Evolutionary conservation across 2,797 vertebrate genomes (phyloP).

Genomic region (Kryptopterus vitreolus): DNA sequence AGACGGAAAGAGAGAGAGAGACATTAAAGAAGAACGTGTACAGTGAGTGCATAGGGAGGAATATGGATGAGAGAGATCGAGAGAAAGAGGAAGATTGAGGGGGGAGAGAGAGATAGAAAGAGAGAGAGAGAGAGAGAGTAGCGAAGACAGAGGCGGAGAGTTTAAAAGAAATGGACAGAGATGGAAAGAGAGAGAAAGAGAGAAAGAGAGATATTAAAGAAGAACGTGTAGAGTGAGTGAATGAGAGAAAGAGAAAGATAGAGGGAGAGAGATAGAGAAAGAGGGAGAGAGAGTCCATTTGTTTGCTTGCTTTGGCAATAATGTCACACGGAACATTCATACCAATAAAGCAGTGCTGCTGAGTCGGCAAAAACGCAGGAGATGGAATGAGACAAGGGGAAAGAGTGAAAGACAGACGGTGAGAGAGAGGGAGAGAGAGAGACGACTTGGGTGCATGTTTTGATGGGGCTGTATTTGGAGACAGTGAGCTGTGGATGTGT

Average conservation of each 20-base stretch:
- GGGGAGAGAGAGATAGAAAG: too few species aligned
- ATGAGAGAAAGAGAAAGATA: not conserved
- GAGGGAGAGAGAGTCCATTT: not conserved
- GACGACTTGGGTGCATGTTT: not conserved
- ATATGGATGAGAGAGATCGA: not conserved
- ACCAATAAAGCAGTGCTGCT: conserved; percentile 21
- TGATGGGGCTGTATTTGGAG: conserved; percentile 15
- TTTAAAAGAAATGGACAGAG: not conserved
- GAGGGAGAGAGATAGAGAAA: not conserved
- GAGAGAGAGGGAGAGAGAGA: not conserved
- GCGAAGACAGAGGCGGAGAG: not conserved
- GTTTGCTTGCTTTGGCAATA: too few species aligned
- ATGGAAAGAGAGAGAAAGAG: not conserved
- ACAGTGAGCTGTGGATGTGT: conserved; percentile 11
- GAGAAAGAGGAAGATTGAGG: not conserved
- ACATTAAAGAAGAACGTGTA: not conserved
- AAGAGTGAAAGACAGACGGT: not conserved
- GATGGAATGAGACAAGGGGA: not conserved
- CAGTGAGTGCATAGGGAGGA: too few species aligned
- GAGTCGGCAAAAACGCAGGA: not conserved
- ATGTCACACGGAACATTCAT: conserved; percentile 3
- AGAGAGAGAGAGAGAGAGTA: not conserved
- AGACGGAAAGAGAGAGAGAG: not conserved
- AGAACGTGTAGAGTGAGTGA: too few species aligned
- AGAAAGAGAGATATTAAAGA: not conserved